These are phyloP conservation scores for Cydia splendana DNA, from an alignment of 1,140 invertebrate species.

Conservation along the genomic window DNA sequence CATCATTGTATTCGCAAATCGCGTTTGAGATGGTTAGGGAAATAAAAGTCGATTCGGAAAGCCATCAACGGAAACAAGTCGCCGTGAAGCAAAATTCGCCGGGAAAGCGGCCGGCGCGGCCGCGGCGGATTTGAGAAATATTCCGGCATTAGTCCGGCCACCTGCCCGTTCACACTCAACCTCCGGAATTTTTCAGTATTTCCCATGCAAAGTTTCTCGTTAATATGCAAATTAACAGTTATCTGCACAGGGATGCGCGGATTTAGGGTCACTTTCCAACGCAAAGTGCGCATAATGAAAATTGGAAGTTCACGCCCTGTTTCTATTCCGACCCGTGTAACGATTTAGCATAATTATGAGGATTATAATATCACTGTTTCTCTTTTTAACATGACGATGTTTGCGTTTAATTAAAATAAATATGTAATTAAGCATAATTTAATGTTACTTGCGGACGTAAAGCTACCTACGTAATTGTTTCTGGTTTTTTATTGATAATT, in stretches of 20 bases:
- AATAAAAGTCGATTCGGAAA: slow-evolving; percentile 26
- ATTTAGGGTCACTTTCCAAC: slow-evolving; percentile 66
- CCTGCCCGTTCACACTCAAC: slow-evolving; percentile 63
- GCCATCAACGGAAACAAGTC: slow-evolving; percentile 22
- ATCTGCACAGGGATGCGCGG: slow-evolving; percentile 59
- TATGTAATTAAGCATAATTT: slow-evolving; percentile 16
- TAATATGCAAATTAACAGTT: slow-evolving; percentile 75
- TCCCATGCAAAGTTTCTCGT: slow-evolving; percentile 72
- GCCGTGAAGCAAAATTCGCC: slow-evolving; percentile 38
- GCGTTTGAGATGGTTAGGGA: slow-evolving; percentile 13
- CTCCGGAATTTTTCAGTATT: slow-evolving; percentile 66
- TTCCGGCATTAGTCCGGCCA: slow-evolving; percentile 57
- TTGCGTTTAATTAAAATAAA: slow-evolving; percentile 30
- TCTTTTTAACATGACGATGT: slow-evolving; percentile 49
- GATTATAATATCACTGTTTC: slow-evolving; percentile 51
- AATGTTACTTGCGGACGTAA: slow-evolving; percentile 2
- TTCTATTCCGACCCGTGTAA: slow-evolving; percentile 58
- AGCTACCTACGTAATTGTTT: background rate
- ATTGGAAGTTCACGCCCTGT: slow-evolving; percentile 64
- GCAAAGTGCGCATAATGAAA: slow-evolving; percentile 54
- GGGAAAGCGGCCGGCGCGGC: slow-evolving; percentile 34
- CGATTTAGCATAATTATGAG: slow-evolving; percentile 62
- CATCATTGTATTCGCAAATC: background rate
- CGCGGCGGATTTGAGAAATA: slow-evolving; percentile 51
- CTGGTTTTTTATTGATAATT: background rate